phyloP scores from a whole-genome alignment of 1,140 invertebrate species.

The Neodiprion lecontei region DNA sequence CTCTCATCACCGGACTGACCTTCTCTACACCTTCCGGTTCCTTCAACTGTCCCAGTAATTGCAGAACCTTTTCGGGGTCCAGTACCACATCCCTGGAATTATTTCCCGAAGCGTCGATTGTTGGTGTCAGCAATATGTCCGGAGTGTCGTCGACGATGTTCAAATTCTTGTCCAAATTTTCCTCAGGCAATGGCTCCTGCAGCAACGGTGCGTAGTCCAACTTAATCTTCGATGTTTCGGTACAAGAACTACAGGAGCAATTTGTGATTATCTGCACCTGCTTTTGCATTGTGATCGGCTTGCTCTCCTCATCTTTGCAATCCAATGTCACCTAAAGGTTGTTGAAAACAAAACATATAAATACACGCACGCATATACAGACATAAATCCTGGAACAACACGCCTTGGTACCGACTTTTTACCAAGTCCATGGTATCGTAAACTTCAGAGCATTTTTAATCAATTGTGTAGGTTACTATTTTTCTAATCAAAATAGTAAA shows the following conservation, averaged over 20 bases:
- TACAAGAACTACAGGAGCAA: constrained; percentile 69
- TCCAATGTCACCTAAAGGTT: constrained; percentile 64
- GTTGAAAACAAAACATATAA: constrained; percentile 17
- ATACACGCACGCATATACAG: neutral
- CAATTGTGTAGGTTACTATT: too few species aligned
- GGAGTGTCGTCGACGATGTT: constrained; percentile 52
- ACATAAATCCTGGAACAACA: constrained; percentile 2
- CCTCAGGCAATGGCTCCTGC: constrained; percentile 43
- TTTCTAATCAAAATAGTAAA: too few species aligned
- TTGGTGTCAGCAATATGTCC: constrained; percentile 53
- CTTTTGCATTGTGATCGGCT: constrained; percentile 65
- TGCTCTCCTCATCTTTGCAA: constrained; percentile 64
- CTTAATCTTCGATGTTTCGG: constrained; percentile 56
- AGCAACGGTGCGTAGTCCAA: constrained; percentile 54
- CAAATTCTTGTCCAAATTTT: constrained; percentile 51
- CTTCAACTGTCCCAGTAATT: constrained; percentile 53
- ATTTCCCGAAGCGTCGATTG: constrained; percentile 50
- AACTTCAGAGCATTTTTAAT: too few species aligned
- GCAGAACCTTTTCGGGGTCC: constrained; percentile 50
- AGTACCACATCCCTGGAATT: constrained; percentile 45
- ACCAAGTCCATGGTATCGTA: neutral
- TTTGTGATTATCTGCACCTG: constrained; percentile 71
- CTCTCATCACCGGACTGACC: constrained; percentile 29
- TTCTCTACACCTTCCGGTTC: constrained; percentile 27
- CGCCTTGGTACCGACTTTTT: neutral